phyloP scores from a whole-genome alignment of 1,140 invertebrate species.

The Periplaneta americana region DNA sequence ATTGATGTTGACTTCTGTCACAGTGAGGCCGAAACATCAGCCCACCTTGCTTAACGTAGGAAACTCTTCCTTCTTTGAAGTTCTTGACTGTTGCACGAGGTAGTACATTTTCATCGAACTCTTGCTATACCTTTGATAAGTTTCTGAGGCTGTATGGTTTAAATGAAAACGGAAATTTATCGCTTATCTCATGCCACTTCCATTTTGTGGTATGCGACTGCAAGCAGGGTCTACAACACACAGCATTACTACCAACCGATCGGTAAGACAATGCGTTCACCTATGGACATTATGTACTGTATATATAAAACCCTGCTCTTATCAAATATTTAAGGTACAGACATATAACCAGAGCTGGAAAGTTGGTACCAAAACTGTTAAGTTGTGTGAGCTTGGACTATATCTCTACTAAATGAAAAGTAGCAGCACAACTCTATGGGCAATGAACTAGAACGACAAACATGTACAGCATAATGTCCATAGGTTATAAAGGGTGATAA shows the following conservation, averaged over 20 bases:
- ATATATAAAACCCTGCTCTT: background rate
- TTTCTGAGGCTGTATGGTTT: slow-evolving; percentile 3
- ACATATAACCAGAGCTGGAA: background rate
- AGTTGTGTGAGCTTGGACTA: no score
- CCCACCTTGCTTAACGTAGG: background rate
- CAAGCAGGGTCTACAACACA: slow-evolving; percentile 6
- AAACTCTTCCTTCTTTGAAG: slow-evolving; percentile 1
- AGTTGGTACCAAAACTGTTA: no score
- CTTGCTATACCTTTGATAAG: background rate
- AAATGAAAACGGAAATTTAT: background rate
- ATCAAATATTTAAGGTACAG: background rate
- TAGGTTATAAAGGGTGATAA: no score
- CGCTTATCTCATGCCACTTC: slow-evolving; percentile 1
- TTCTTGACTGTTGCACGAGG: background rate
- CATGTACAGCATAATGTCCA: no score
- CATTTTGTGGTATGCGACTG: background rate
- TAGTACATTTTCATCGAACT: background rate
- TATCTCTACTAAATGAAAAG: background rate
- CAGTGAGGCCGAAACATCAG: background rate
- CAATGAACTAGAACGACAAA: no score
- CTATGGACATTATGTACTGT: no score
- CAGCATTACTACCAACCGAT: background rate
- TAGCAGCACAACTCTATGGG: no score
- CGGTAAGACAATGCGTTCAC: background rate
- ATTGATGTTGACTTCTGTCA: background rate